Evolutionary conservation across 64 coral and sea anemone species (phyloP), one percentile per base, ranked within the genome.

Genomic region (Montipora cactus): DNA sequence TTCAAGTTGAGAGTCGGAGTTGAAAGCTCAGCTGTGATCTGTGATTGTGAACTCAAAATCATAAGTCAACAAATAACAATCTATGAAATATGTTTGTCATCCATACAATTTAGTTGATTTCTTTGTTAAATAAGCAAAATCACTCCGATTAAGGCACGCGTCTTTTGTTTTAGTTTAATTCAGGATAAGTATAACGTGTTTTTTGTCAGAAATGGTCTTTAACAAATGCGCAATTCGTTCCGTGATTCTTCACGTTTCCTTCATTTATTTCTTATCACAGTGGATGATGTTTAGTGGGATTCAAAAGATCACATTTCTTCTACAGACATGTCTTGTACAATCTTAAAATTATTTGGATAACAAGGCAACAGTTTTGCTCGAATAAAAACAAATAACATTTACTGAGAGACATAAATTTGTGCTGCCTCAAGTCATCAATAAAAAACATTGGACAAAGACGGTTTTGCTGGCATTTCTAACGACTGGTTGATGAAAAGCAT

Each of bases 301-400:
- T n/a, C n/a, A 51, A 59, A 13, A 86, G 44, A 86, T 86, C 82
- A 72, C 82, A 23, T 86, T 86, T 71, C 82, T 59, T 50, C 0
- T 44, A 49, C 2, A 3, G 46, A 14, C 22, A n/a, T 21, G 48
- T 50, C 64, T 50, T 6, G 82, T 72, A 72, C 82, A 86, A 86
- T 70, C 82, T 86, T 86, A 49, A 46, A 22, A 71, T 86, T 49
- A 86, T 86, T 86, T 11, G 49, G 82, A 86, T 86, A 50, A 23
- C 82, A 6, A 20, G 71, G 45, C 8, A 46, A 86, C 14, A 49
- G 45, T 80, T 48, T 47, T 48, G 59, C 47, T 15, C 16, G 47
- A 84, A 67, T 71, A 9, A 72, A 71, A 84, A 68, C 81, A 47
- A 21, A 80, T 5, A 71, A 5, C 10, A 11, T 22, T 5, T 8